A percentile compares a stretch with the other conserved stretches of the same genome.
Conservation (phyloP, 2,888 invertebrate species). For the Oegoconia quadripuncta region DNA sequence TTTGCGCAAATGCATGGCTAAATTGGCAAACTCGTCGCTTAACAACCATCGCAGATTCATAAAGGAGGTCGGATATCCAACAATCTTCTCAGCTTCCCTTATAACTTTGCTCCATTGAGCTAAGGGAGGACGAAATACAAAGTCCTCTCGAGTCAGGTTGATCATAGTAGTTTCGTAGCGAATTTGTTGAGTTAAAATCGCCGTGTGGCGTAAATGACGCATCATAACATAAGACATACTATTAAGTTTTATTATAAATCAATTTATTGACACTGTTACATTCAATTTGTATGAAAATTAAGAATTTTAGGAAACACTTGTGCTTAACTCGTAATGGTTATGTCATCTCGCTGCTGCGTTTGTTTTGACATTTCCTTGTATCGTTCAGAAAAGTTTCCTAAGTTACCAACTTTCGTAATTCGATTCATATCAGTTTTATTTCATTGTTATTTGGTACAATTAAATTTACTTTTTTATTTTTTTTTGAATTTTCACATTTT, state of each 20-base stretch:
- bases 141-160: constrained; percentile 64
- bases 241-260: constrained; percentile 19
- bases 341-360: too few relatives aligned
- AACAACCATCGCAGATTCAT: constrained; percentile 81
- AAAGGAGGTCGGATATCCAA: constrained; percentile 79
- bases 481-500: too few relatives aligned
- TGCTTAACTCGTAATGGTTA: constrained; percentile 31
- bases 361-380: constrained; percentile 45
- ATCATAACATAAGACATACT: constrained; percentile 63
- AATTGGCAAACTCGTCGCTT: constrained; percentile 81
- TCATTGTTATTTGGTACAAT: too few relatives aligned
- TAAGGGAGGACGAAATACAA: constrained; percentile 63
- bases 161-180: constrained; percentile 62
- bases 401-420: too few relatives aligned
- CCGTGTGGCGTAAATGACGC: constrained; percentile 60
- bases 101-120: constrained; percentile 69
- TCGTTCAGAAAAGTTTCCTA: constrained; percentile 38
- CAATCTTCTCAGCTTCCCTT: constrained; percentile 72
- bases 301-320: constrained; percentile 28
- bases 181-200: constrained; percentile 51
- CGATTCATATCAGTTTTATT: too few relatives aligned
- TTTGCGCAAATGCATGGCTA: constrained; percentile 75
- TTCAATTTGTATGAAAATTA: constrained; percentile 28
- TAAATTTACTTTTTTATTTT: too few relatives aligned
- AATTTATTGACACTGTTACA: constrained; percentile 30